A percentile compares a stretch with the other conserved stretches of the same genome.
phyloP scores from a whole-genome alignment of 2,797 vertebrate genomes.

The Sebastes goodei region DNA sequence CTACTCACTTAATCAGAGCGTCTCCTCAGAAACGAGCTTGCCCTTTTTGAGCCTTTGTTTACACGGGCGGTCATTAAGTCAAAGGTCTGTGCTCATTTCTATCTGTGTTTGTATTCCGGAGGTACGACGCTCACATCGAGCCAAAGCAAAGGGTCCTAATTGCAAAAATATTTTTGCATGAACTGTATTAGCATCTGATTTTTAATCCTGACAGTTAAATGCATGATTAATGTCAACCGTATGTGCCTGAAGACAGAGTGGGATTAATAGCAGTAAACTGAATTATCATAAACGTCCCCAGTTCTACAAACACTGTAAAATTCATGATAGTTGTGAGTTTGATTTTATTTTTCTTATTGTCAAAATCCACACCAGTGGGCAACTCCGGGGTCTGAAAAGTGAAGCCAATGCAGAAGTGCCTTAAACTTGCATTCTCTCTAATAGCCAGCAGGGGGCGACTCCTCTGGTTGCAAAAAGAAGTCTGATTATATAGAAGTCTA shows the following conservation, averaged over 20 bases:
- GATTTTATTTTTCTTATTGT: constrained; percentile 55
- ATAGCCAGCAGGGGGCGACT: too few relatives aligned
- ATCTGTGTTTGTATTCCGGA: constrained; percentile 51
- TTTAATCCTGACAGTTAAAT: constrained; percentile 39
- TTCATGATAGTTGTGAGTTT: constrained; percentile 11
- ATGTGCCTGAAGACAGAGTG: constrained; percentile 23
- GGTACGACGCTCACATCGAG: constrained; percentile 18
- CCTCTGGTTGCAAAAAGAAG: too few relatives aligned
- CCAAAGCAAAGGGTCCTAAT: constrained; percentile 20
- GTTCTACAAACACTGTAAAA: background rate
- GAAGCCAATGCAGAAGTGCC: too few relatives aligned
- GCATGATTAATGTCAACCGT: constrained; percentile 42
- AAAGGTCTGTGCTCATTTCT: constrained; percentile 53
- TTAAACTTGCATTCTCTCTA: too few relatives aligned
- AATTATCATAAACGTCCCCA: constrained; percentile 26
- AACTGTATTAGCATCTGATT: constrained; percentile 43
- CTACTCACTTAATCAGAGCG: constrained; percentile 67
- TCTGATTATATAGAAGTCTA: too few relatives aligned
- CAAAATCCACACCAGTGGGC: constrained; percentile 32
- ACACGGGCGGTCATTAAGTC: constrained; percentile 61
- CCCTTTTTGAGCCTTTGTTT: constrained; percentile 76
- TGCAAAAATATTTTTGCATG: constrained; percentile 42
- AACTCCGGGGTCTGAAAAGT: too few relatives aligned
- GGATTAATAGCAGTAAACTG: constrained; percentile 45
- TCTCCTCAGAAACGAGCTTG: constrained; percentile 72